Conservation (phyloP, 2,797 vertebrate species). For the Ispidina picta region DNA sequence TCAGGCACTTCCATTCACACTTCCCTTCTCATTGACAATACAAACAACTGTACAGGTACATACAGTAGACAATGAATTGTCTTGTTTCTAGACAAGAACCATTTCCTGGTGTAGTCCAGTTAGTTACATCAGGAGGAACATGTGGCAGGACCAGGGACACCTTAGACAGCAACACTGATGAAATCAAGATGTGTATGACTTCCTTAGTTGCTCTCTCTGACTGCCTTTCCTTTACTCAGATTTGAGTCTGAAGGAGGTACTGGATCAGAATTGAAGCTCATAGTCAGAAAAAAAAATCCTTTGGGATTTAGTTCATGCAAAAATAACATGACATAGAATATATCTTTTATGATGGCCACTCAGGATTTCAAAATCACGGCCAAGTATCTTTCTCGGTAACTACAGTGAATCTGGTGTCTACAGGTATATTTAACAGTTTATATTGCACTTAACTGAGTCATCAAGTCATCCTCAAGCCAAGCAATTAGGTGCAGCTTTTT, state of each 20-base stretch:
- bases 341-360: background rate
- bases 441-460: background rate
- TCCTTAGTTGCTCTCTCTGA: accelerated
- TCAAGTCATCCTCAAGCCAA: background rate
- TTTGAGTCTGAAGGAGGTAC: background rate
- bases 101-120: background rate
- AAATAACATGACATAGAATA: background rate
- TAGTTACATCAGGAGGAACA: background rate
- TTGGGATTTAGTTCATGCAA: background rate
- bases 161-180: background rate
- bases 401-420: background rate
- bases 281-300: background rate
- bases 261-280: background rate
- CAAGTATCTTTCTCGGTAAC: background rate
- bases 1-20: background rate
- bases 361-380: background rate
- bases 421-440: background rate
- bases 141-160: background rate
- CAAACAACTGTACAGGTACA: background rate
- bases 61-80: background rate
- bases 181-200: background rate
- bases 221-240: background rate
- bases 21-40: background rate
- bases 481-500: background rate
- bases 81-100: background rate